Percentiles rank a stretch among this genome's conserved stretches.
Evolutionary conservation across 1,140 invertebrate species (phyloP).

Genomic region (Brachionus asplanchnoidis): DNA sequence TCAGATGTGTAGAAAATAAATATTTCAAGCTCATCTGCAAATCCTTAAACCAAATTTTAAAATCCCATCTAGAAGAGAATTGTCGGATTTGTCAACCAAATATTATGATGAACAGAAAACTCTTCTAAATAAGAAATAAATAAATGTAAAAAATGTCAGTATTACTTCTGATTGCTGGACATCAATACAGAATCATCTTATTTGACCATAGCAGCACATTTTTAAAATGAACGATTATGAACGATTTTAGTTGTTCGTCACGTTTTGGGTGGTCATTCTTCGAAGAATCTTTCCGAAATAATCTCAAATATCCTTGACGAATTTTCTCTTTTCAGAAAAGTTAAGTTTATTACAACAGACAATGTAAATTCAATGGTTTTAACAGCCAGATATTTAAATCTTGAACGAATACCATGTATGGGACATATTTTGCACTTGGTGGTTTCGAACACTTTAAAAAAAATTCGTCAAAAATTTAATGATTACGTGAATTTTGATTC

Average conservation of each 20-base stretch:
- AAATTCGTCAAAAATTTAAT: background rate
- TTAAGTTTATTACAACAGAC: no score
- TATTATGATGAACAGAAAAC: no score
- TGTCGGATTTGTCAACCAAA: no score
- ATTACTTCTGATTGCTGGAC: no score
- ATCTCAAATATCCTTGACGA: background rate
- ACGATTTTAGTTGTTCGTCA: background rate
- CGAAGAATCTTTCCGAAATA: background rate
- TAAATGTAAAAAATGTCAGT: no score
- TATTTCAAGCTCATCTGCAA: background rate
- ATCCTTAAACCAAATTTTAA: background rate
- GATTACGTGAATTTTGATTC: background rate
- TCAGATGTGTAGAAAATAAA: background rate
- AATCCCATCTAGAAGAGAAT: no score
- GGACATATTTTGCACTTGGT: conserved; percentile 3
- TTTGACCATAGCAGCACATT: background rate
- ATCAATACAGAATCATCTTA: no score
- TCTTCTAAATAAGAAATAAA: no score
- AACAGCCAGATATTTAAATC: no score
- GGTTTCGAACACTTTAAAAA: background rate
- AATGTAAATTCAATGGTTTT: no score
- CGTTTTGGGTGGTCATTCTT: background rate
- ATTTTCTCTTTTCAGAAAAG: no score
- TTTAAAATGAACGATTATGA: background rate
- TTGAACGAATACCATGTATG: background rate